Base-by-base conservation (phyloP, 1,140 invertebrate genomes). In the Drosophila leontia region DNA sequence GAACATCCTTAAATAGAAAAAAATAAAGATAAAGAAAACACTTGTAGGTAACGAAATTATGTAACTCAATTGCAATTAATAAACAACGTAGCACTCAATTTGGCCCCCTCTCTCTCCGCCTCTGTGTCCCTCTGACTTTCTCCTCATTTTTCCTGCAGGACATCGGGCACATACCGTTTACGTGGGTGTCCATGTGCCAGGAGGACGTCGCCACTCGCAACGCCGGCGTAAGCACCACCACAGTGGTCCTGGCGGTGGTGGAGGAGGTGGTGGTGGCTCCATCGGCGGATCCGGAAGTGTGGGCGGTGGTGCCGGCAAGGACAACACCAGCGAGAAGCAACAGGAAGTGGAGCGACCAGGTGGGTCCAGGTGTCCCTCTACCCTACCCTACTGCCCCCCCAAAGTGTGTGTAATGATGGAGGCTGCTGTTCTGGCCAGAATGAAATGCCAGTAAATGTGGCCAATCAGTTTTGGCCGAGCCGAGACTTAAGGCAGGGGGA, bases 121-220 rank as follows among this genome's bases (percentile, higher is more conserved):
- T 15, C 6, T 34, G 37, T 23, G 44, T 42, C 37, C 47, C 17
- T 53, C 39, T 67, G 47, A 70, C 39, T 11, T 47, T 86, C 59
- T 72, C 19, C 59, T 48, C 9, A 65, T 45, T 39, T 78, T 93
- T 57, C 37, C 67, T 26, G 51, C 93, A 98, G 97, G 97, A 93
- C 97, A 98, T 93, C 95, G 97, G 78, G 97, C 96, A 61, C 97
- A 98, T 92, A 97, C 96, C 11, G 96, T 98, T 23, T 98, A 97
- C 93, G 96, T 98, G 80, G 97, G 97, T 7, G 96, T 98, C 12
- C 97, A 97, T 93, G 94, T 97, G 74, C 97, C 96, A 2, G 95
- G 95, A 5, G 95, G 95, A 82, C 94, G 96, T 76, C 94, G 96
- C 63, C 96, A 97, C 82, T 95, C 95, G 4, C 95, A 96, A 79